Conservation (phyloP, 2,797 vertebrate genomes). For the Sebastes vulpes region DNA sequence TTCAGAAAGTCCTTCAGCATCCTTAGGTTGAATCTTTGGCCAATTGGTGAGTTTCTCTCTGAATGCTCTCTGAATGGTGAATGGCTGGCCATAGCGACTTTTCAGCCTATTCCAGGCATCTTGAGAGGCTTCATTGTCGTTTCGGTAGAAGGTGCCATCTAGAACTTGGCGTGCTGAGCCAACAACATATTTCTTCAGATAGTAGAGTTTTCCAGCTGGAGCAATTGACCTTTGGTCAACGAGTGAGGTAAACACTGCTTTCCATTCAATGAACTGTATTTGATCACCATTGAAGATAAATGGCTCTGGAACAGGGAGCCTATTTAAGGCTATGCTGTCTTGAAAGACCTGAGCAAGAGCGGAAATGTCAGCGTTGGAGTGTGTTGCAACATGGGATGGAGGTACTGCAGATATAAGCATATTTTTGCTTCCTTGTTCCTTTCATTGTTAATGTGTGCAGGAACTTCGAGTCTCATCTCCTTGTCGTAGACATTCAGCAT, state of each 20-base stretch:
- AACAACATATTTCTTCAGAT: neutral
- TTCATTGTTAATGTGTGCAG: neutral
- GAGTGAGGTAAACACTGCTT: neutral
- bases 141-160: neutral
- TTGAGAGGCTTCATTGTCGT: neutral
- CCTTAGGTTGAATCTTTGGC: neutral
- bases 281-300: no score
- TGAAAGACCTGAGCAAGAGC: neutral
- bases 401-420: neutral
- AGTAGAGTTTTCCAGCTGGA: neutral
- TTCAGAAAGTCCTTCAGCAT: neutral
- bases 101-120: neutral
- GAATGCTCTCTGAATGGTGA: neutral
- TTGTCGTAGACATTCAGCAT: no score
- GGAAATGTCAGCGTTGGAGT: neutral
- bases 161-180: neutral
- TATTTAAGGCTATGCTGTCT: neutral
- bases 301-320: neutral
- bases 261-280: neutral
- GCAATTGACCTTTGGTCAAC: neutral
- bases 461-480: neutral
- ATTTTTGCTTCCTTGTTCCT: neutral
- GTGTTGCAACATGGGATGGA: neutral
- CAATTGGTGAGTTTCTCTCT: neutral
- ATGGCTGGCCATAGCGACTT: neutral